A percentile compares a stretch with the other conserved stretches of the same genome.
Evolutionary conservation across 2,113 vertebrate genomes (phyloP).

Genomic region (Chlorodrepanis virens): DNA sequence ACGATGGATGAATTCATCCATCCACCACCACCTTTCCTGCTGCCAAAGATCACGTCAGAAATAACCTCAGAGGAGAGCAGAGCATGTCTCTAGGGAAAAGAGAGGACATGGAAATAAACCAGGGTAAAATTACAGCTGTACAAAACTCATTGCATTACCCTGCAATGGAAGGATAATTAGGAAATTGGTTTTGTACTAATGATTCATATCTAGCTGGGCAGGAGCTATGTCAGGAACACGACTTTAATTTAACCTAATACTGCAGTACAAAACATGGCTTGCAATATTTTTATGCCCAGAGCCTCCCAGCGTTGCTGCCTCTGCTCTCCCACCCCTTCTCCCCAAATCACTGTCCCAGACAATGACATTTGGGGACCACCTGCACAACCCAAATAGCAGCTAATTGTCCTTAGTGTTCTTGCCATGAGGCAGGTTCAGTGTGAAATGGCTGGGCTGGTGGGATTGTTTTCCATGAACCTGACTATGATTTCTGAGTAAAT

Average conservation of each 20-base stretch:
- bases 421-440: not conserved
- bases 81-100: not conserved
- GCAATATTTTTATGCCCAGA: not conserved
- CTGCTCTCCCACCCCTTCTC: not conserved
- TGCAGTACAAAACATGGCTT: not conserved
- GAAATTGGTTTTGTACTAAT: conserved; percentile 36
- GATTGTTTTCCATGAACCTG: not conserved
- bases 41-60: not conserved
- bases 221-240: not conserved
- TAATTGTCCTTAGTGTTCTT: not conserved
- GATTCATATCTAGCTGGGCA: conserved; percentile 29
- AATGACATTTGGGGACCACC: not conserved
- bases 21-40: not conserved
- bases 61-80: not conserved
- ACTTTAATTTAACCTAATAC: not conserved
- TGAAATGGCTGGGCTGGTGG: not conserved
- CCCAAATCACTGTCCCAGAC: not conserved
- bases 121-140: conserved; percentile 23
- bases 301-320: not conserved
- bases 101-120: conserved; percentile 17
- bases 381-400: not conserved
- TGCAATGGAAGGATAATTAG: conserved; percentile 50
- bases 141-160: not conserved
- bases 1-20: not conserved
- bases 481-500: not conserved